Evolutionary conservation across 64 coral and sea anemone genomes (phyloP).

Genomic region (Actinia tenebrosa): DNA sequence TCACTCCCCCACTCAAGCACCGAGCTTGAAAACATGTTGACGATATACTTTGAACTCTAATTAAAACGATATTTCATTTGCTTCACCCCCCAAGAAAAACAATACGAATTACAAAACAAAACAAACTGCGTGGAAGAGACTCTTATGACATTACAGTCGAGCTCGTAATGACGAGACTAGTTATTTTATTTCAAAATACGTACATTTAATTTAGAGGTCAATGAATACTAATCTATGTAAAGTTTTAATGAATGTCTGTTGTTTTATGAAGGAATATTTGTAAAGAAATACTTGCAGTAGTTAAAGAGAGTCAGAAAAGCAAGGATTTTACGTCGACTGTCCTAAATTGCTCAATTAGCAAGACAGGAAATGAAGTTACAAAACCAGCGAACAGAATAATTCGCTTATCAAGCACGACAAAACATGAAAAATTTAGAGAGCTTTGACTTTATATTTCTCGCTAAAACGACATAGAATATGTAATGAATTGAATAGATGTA

Average conservation of each 20-base stretch:
- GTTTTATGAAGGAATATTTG: not conserved
- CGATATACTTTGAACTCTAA: not conserved
- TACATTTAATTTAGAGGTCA: not conserved
- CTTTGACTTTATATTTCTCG: not conserved
- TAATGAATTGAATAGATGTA: too few relatives aligned
- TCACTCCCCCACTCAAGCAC: not conserved
- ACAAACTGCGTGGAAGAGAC: not conserved
- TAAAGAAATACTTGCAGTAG: not conserved
- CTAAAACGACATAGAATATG: not conserved
- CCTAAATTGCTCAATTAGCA: slow-evolving; percentile 1
- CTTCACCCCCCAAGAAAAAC: not conserved
- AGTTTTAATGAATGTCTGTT: not conserved
- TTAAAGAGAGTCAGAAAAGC: not conserved
- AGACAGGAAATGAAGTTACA: not conserved
- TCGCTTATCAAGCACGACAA: too few relatives aligned
- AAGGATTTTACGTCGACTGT: not conserved
- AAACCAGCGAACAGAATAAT: not conserved
- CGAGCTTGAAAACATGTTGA: not conserved
- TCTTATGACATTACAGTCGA: not conserved
- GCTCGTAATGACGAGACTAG: not conserved
- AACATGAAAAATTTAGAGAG: not conserved
- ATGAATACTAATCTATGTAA: not conserved
- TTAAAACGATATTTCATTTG: not conserved
- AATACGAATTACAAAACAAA: not conserved
- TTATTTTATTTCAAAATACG: not conserved